phyloP scores from a whole-genome alignment of 2,797 vertebrate species.

The Phrynocephalus guinanensis region DNA sequence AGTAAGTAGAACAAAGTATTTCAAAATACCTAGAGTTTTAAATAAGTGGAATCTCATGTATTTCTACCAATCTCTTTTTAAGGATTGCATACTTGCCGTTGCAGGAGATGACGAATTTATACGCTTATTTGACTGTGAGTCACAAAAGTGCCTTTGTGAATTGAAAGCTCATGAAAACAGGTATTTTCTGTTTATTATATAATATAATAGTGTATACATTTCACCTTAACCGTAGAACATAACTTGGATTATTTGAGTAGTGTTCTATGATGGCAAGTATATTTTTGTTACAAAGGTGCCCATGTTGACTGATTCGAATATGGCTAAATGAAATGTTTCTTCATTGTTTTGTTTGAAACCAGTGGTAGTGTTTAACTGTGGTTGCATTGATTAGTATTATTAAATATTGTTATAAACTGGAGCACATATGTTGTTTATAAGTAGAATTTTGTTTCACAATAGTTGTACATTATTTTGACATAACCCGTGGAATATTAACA shows the following conservation, averaged over 20 bases:
- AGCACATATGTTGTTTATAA: neutral
- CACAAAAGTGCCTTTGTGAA: constrained; percentile 85
- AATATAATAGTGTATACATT: neutral
- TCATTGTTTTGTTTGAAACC: neutral
- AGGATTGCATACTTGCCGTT: constrained; percentile 88
- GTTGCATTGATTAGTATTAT: neutral
- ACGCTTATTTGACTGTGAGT: constrained; percentile 83
- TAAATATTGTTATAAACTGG: neutral
- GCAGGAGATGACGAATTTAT: constrained; percentile 91
- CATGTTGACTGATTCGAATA: neutral
- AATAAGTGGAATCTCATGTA: neutral
- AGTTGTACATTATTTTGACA: neutral
- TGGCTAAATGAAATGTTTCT: neutral
- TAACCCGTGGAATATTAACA: neutral
- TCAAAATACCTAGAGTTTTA: neutral
- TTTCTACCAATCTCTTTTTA: constrained; percentile 45
- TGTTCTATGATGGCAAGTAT: neutral
- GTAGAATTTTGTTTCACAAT: neutral
- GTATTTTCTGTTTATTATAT: constrained; percentile 71
- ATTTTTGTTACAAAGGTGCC: neutral
- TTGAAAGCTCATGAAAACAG: constrained; percentile 96
- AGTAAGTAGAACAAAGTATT: constrained; percentile 77
- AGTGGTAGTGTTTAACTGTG: neutral
- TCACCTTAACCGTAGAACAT: neutral
- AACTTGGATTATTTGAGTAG: neutral